Evolutionary conservation across 2,113 vertebrate genomes (phyloP), one percentile per base, ranked within the genome.

Genomic region (Xenopus borealis): DNA sequence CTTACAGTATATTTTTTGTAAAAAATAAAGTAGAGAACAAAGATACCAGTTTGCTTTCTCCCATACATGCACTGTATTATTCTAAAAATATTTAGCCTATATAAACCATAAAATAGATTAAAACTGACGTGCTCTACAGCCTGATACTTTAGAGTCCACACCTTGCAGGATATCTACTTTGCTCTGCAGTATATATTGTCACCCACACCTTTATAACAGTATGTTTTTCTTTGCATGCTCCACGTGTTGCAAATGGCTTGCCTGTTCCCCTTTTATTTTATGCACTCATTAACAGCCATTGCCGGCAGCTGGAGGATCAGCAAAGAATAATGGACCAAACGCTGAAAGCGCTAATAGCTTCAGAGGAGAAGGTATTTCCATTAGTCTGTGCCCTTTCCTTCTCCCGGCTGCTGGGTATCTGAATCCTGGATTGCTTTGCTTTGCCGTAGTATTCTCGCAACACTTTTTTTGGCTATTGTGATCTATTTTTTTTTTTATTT

Each of bases 241-340:
- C 86, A 87, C 83, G 88, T 91, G 89, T 93, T 93, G 93, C 93
- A 93, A 96, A 94, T 95, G 94, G 92, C 91, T 91, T 87, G 92
- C 92, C 88, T 91, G 92, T 92, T 85, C n/a, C 47, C 30, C 23
- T 46, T 67, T 75, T 67, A 59, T 94, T 94, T 86, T 89, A 89
- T 93, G 87, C 93, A 86, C 90, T 87, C 92, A 93, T 92, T 96
- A 94, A 95, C 95, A 99, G 97, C 91, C 89, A 89, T 83, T 86
- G 86, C 80, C 93, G 94, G 82, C 91, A 90, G 91, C 82, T 86
- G 87, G 94, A 97, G 81, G 96, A 98, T 75, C 95, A 98, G 83
- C 91, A 93, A 85, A 94, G 92, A 87, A 89, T 94, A 91, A 90
- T 93, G 95, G 96, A 99, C 91, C 97, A 98, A 88, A 92, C 87